Base-by-base conservation (phyloP, 1,140 invertebrate species). In the Oryctes rhinoceros region DNA sequence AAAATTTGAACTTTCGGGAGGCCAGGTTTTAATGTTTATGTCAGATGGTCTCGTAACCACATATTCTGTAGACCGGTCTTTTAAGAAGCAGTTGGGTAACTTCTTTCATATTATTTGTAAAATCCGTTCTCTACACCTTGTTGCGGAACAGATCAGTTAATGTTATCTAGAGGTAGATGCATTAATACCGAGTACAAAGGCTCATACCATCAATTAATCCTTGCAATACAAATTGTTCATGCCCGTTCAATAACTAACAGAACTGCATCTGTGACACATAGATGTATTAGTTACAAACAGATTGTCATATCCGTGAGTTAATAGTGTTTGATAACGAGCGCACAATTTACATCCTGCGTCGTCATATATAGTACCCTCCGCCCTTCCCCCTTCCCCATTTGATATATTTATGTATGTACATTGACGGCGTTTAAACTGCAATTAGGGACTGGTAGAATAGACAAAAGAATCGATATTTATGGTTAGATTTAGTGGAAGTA, bases 341-440 rank as follows among this genome's bases (percentile, higher is more conserved):
- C 49, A 59, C 53, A 15, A 59, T 59, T 59, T 59, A 59, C n/a
- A 59, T 59, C 53, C n/a, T 59, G 53, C 53, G 53, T 59, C 13
- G 53, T 59, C 18, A n/a, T 59, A 59, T 59, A n/a, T 59, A 59
- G 18, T 59, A n/a, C n/a, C n/a, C n/a, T n/a, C n/a, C n/a, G n/a
- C n/a, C n/a, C n/a, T 59, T 59, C 5, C 53, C 53, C 5, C n/a
- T n/a, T n/a, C n/a, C 53, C 53, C 1, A 53, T n/a, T 44, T 53
- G 49, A n/a, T 4, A 18, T 15, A 18, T 59, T 59, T 59, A 59
- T 59, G n/a, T 59, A 59, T 6, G 18, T 59, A 59, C n/a, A 59
- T 3, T 4, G n/a, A n/a, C 53, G 53, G 18, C 13, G 65, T 37
- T 71, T 71, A 24, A 71, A 71, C 24, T 35, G 24, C 35, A 71